Base-by-base conservation (phyloP, 2,888 invertebrate genomes). In the Lithophane semibrunnea region DNA sequence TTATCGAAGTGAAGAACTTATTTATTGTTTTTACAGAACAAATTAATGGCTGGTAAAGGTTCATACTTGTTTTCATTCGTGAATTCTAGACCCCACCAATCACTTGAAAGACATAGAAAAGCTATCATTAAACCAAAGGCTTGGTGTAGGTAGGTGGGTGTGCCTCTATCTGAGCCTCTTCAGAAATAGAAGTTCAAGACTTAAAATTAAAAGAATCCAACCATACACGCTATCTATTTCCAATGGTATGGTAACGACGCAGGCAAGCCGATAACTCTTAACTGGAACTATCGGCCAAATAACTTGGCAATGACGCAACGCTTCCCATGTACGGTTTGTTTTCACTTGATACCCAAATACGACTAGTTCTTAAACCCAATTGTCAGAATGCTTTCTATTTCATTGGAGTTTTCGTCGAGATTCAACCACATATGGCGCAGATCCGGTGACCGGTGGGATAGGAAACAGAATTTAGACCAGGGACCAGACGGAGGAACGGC, bases 261-360 rank as follows among this genome's bases (percentile, higher is more conserved):
- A 58, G 16, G 47, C 54, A 37, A 69, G 42, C 75, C 85, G 89
- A 90, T 90, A 90, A 89, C 76, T 86, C 71, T 78, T 85, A 79
- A 83, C 73, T 87, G 84, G 83, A 89, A 85, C 84, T 89, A 89
- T 90, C 86, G 69, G 79, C 76, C 73, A 83, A 82, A 87, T 86
- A 86, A 79, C 84, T 83, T 54, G 29, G 66, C 52, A 70, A 65
- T 86, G 84, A 86, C 81, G 86, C 79, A 86, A 83, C 56, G 47
- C 49, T 65, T 68, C 73, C 84, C 82, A 82, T 63, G 69, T 72
- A 82, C 56, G 82, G 77, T 52, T 69, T 76, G 86, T 82, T 85
- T 85, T 85, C 85, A 85, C 83, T 85, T 52, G 82, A 72, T 82
- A 82, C 72, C 85, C 85, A 85, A 82, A 85, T 83, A 82, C 58